phyloP scores from a whole-genome alignment of 2,888 invertebrate genomes.

The Drosophila colorata region DNA sequence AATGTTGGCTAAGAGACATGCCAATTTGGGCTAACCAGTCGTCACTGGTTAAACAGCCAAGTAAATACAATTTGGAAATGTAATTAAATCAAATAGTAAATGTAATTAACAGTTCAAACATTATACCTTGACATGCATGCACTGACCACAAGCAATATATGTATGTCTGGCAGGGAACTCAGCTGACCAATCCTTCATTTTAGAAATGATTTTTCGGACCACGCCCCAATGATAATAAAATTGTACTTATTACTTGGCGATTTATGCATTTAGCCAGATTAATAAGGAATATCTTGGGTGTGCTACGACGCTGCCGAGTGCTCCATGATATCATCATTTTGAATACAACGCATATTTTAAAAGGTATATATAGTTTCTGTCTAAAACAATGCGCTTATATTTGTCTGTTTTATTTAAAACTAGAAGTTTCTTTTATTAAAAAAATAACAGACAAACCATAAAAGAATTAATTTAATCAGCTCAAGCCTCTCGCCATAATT shows the following conservation, averaged over 20 bases:
- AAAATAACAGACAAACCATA: not conserved
- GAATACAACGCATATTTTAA: conserved; percentile 2
- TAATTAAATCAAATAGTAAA: conserved; percentile 55
- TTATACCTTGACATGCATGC: conserved; percentile 57
- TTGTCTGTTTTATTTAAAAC: not conserved
- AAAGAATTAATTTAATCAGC: conserved; percentile 16
- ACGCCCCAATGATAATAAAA: conserved; percentile 17
- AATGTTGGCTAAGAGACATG: conserved; percentile 2
- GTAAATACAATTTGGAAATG: conserved; percentile 56
- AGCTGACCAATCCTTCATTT: conserved; percentile 10
- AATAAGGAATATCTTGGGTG: conserved; percentile 17
- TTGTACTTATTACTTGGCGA: conserved; percentile 19
- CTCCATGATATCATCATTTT: conserved; percentile 52
- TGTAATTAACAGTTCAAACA: conserved; percentile 35
- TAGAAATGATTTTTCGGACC: not conserved
- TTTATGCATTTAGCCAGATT: conserved; percentile 23
- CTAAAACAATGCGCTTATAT: not conserved
- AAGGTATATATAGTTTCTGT: not conserved
- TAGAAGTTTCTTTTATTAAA: not conserved
- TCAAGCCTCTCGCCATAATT: conserved; percentile 17
- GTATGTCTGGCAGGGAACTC: not conserved
- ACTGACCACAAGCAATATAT: not conserved
- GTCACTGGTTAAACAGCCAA: conserved; percentile 20
- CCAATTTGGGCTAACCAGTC: conserved; percentile 17
- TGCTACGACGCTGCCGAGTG: conserved; percentile 8